Evolutionary conservation across 2,797 vertebrate species (phyloP), one percentile per base, ranked within the genome.

Genomic region (Nannoperca australis): DNA sequence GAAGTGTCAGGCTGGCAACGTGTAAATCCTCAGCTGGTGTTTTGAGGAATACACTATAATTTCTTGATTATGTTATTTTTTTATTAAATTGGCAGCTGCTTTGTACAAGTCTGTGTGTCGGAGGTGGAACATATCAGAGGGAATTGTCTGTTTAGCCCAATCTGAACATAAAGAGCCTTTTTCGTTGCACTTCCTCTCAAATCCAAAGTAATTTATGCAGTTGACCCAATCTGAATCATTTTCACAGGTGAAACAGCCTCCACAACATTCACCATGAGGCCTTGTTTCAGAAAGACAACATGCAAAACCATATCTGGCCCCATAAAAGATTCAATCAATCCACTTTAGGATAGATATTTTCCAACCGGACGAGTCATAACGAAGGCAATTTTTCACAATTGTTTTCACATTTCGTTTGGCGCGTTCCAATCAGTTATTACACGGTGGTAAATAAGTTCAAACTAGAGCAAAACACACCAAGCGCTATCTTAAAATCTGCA

Each of bases 51-150:
- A 53, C 8, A 22, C 56, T 63, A 3, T 54, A 14, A 71, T 63
- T 73, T 71, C 30, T 70, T 56, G 2, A 75, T 73, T 65, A 61
- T 64, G 73, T 66, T 73, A 70, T 38, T 58, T 67, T 67, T 40
- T 51, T 20, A 74, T 70, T 63, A 54, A 73, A 76, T 47, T 53
- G 50, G 62, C 75, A 82, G 73, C 70, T 85, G 81, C 22, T 73
- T 73, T 49, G 44, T 62, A 12, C 4, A 38, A 56, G 38, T 85
- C 56, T 67, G 30, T 42, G 20, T 34, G 42, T 2, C 27, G 42
- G 14, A 68, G 70, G 22, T 0, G 50, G 20, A 36, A 24, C 17
- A 13, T 2, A 65, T 79, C 44, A 64, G 30, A 65, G 38, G 13
- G n/a, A 51, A 64, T 9, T 14, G n/a, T 24, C 45, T 34, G 61